Evolutionary conservation across 2,888 invertebrate species (phyloP).

Genomic region (Papilio demoleus): DNA sequence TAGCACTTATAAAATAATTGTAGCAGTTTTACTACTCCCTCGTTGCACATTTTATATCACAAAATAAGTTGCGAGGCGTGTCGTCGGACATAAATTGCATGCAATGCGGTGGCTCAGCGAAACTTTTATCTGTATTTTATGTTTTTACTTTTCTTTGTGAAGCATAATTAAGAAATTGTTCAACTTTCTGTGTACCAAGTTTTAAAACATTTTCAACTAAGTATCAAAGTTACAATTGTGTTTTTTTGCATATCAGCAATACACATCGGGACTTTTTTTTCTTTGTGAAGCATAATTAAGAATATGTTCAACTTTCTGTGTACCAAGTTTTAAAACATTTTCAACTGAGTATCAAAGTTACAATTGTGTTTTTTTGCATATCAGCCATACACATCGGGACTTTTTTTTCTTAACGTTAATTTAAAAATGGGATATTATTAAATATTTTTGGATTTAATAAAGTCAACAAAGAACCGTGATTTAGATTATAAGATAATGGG

Average conservation of each 20-base stretch:
- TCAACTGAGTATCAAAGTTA: neutral
- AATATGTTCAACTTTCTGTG: neutral
- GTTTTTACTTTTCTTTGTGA: neutral
- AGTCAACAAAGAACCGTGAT: neutral
- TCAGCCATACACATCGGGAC: no score
- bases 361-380: neutral
- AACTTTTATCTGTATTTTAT: conserved; percentile 8
- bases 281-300: neutral
- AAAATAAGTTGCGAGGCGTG: conserved; percentile 16
- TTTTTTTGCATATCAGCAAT: neutral
- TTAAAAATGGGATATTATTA: neutral
- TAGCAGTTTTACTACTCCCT: neutral
- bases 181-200: neutral
- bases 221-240: neutral
- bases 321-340: neutral
- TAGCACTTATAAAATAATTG: neutral
- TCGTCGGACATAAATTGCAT: conserved; percentile 13
- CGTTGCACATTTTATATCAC: neutral
- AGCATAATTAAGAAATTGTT: neutral
- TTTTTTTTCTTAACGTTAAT: neutral
- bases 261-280: no score
- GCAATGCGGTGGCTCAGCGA: neutral
- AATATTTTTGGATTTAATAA: neutral
- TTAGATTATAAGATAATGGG: neutral
- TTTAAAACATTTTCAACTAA: neutral